Evolutionary conservation across 2,888 invertebrate species (phyloP).

Genomic region (Pomacea canaliculata): DNA sequence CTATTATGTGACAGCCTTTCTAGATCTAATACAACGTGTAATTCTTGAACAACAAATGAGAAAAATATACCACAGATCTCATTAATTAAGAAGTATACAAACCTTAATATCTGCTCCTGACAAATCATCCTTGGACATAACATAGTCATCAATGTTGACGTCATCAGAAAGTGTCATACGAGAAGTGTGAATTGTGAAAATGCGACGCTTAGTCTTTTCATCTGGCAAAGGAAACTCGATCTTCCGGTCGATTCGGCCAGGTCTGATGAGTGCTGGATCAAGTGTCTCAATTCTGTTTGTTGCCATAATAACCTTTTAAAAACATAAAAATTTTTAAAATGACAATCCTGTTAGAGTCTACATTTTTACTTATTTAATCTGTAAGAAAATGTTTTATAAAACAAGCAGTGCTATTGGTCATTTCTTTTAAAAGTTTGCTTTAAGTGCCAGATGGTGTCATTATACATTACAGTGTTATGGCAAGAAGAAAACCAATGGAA

Average conservation of each 20-base stretch:
- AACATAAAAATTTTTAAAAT: no score
- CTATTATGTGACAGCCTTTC: neutral
- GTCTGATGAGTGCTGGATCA: conserved; percentile 97
- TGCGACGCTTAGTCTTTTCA: conserved; percentile 93
- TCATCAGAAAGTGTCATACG: conserved; percentile 97
- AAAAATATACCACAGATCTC: neutral
- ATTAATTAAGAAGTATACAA: neutral
- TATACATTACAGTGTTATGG: no score
- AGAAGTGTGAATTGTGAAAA: conserved; percentile 98
- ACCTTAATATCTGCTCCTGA: conserved; percentile 82
- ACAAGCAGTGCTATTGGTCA: no score
- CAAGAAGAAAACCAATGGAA: no score
- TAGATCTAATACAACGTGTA: neutral
- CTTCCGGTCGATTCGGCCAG: conserved; percentile 98
- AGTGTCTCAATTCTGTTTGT: conserved; percentile 91
- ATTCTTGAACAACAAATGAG: neutral
- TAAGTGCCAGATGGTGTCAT: no score
- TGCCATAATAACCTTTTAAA: conserved; percentile 69
- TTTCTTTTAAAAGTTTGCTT: no score
- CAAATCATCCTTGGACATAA: conserved; percentile 99
- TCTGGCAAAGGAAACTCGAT: conserved; percentile 99
- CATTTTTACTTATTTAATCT: no score
- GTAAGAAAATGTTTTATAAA: no score
- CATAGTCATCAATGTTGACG: conserved; percentile 95
- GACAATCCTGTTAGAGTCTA: no score